Evolutionary conservation across 2,797 vertebrate species (phyloP), one percentile per base, ranked within the genome.

Genomic region (Streptopelia turtur): DNA sequence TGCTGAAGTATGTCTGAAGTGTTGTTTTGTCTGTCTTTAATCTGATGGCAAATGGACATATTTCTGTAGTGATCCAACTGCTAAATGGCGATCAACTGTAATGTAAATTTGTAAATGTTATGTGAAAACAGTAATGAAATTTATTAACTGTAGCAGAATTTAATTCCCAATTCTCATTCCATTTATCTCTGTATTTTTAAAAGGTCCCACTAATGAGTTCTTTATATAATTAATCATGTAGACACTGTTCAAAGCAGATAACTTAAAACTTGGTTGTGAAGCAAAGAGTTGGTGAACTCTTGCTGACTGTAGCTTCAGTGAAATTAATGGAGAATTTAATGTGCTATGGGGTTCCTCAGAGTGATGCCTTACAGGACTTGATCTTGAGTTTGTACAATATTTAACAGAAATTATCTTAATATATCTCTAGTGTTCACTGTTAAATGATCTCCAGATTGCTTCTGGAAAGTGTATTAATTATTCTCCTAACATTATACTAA

Each of bases 171-270:
- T 83, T 87, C 76, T 53, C 68, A 50, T 87, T 92, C 28, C 22
- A 72, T 78, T 95, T 86, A 81, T 85, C 49, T 92, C 65, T 65
- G 31, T 71, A 68, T 89, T 92, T 93, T 93, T 83, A 83, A 83
- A 60, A 93, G 35, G 57, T 68, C 16, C 33, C 12, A 52, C 57
- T 89, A 95, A 93, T 78, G 82, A 83, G 69, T 87, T 91, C 25
- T 83, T 93, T 76, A 66, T 87, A 61, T 80, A 94, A 91, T 96
- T 94, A 87, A 93, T 87, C 82, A 61, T 56, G 69, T 68, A 89
- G 81, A 75, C 45, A 64, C 30, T 80, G 49, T 87, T 92, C 61
- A 92, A 85, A 89, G 71, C 9, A 87, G 15, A 83, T 75, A 15
- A 92, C 66, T 95, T 89, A 74, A 92, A 39, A 75, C 35, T 74